Percentiles rank a stretch among this genome's conserved stretches.
phyloP scores from a whole-genome alignment of 1,140 invertebrate genomes.

The Bombus waltoni region DNA sequence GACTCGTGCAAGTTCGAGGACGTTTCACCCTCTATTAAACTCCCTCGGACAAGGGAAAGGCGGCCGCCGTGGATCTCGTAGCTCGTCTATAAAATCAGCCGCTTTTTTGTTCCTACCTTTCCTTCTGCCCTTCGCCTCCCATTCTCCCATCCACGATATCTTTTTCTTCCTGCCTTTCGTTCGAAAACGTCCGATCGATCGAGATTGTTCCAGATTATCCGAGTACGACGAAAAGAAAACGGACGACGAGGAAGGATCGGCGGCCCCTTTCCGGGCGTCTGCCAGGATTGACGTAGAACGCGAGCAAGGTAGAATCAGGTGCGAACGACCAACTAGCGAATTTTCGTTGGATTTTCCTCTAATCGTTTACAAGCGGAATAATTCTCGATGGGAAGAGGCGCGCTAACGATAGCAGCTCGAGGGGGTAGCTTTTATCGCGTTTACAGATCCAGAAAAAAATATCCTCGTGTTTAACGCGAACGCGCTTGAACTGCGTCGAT shows the following conservation, averaged over 20 bases:
- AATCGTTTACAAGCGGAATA: too few species aligned
- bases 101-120: conserved; percentile 55
- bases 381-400: too few species aligned
- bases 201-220: conserved; percentile 23
- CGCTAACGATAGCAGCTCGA: too few species aligned
- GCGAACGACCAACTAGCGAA: not conserved
- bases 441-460: too few species aligned
- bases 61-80: conserved; percentile 73
- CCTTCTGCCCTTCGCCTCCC: not conserved
- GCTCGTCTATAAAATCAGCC: conserved; percentile 74
- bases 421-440: too few species aligned
- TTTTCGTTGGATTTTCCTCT: not conserved
- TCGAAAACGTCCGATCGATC: conserved; percentile 55
- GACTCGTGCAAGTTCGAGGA: conserved; percentile 72
- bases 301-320: not conserved
- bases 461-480: too few species aligned
- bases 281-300: not conserved
- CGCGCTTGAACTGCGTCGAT: too few species aligned
- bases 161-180: not conserved
- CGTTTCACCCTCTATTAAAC: conserved; percentile 83
- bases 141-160: not conserved
- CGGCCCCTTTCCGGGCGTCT: not conserved
- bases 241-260: not conserved
- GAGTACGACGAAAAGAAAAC: not conserved
- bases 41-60: conserved; percentile 81